These are phyloP conservation scores for Trichogramma dendrolimi DNA, from an alignment of 2,888 invertebrate species.

Conservation along the genomic window DNA sequence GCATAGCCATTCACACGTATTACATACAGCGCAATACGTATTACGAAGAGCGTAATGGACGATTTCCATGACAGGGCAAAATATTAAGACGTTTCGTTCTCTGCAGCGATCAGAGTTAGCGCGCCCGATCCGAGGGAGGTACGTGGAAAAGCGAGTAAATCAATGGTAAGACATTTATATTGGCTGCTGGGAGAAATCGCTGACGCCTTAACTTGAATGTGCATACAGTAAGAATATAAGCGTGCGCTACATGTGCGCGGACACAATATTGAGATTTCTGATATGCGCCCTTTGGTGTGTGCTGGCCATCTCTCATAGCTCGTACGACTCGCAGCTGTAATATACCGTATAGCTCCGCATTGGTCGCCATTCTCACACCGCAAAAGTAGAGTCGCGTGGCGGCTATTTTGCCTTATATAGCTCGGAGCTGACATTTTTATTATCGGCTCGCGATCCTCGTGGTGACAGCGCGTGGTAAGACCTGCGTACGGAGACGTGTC, in stretches of 20 bases:
- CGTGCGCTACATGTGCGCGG: conserved; percentile 24
- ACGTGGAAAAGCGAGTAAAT: conserved; percentile 39
- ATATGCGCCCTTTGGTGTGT: conserved; percentile 36
- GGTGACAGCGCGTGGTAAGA: no score
- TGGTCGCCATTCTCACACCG: no score
- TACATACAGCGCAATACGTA: no score
- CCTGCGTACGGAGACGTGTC: no score
- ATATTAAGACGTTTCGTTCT: conserved; percentile 32
- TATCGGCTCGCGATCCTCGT: no score
- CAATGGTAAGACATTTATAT: conserved; percentile 50
- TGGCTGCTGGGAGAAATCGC: conserved; percentile 43
- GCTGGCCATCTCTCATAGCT: conserved; percentile 14
- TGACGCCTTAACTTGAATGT: conserved; percentile 37
- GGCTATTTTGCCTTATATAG: no score
- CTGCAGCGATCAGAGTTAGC: neutral
- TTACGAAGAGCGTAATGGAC: neutral
- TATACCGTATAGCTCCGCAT: no score
- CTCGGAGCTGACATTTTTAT: no score
- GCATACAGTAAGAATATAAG: conserved; percentile 34
- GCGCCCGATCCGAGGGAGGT: conserved; percentile 25
- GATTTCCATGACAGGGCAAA: conserved; percentile 29
- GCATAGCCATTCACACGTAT: no score
- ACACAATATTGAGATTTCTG: conserved; percentile 51
- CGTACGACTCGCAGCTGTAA: no score
- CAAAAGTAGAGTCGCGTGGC: no score